Conservation (phyloP, 2,797 vertebrate genomes). For the Hemitrygon akajei region DNA sequence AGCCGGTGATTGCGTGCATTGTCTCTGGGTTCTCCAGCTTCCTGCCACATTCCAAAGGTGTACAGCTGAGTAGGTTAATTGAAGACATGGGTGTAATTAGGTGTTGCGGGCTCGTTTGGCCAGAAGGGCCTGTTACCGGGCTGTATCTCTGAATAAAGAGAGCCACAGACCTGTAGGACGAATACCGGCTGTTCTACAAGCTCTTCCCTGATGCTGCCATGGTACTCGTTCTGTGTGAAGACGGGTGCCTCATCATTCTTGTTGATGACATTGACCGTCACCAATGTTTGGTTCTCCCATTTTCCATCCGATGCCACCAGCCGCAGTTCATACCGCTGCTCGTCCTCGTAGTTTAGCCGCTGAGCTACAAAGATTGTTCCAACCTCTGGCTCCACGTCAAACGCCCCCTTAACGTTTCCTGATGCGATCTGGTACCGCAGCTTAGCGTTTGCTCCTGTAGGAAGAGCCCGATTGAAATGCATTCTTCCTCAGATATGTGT, state of each 20-base stretch:
- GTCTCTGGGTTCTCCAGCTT: too few relatives aligned
- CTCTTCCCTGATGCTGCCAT: conserved; percentile 67
- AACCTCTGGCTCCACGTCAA: conserved; percentile 76
- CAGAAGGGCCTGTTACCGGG: background rate
- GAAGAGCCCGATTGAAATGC: background rate
- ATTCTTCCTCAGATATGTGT: background rate
- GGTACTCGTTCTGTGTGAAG: conserved; percentile 72
- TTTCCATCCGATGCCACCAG: conserved; percentile 82
- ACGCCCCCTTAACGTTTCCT: conserved; percentile 71
- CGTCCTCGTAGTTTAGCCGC: conserved; percentile 73
- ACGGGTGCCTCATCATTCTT: conserved; percentile 78
- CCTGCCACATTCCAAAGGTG: too few relatives aligned
- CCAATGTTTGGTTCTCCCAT: conserved; percentile 78
- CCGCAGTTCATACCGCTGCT: conserved; percentile 64
- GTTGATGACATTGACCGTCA: conserved; percentile 69
- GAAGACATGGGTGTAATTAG: too few relatives aligned
- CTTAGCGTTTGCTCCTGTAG: conserved; percentile 71
- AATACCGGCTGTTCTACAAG: conserved; percentile 64
- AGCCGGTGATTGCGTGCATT: too few relatives aligned
- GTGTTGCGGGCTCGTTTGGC: background rate
- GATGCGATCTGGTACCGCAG: conserved; percentile 80
- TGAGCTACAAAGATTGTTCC: conserved; percentile 74
- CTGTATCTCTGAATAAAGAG: background rate
- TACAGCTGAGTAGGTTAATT: too few relatives aligned
- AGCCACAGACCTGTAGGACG: conserved; percentile 67